Evolutionary conservation across 1,140 invertebrate species (phyloP), one percentile per base, ranked within the genome.

Genomic region (Formica selysi): DNA sequence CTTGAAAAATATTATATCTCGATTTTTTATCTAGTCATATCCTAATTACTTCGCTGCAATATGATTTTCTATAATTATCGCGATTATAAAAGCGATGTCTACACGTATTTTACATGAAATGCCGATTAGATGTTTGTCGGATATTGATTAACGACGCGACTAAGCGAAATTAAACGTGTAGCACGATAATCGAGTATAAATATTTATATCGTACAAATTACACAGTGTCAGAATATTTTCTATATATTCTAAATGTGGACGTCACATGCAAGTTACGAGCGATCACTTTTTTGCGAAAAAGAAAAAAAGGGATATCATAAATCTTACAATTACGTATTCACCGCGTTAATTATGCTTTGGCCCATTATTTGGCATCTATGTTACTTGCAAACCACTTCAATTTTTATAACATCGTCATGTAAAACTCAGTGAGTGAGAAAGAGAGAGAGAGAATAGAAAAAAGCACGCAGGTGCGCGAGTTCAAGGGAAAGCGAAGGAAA

Each of bases 121-220:
- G 22, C 8, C 41, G n/a, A 32, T 19, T 41, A 41, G 7, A 26
- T 61, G 13, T 76, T 44, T 76, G 19, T 64, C 38, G 26, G 3
- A 51, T 10, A n/a, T n/a, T 78, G 13, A 65, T 65, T 78, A 65
- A 48, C 8, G 11, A 2, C 16, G 32, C 10, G 13, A 44, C 16
- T 8, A 5, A 64, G 41, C 19, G 1, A 44, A 48, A 5, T 13
- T 64, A 48, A 36, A 16, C 11, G 29, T 29, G 13, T 7, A 22
- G 16, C 59, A 3, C 59, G 41, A 48, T 48, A 64, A 74, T 38
- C 59, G 38, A 41, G n/a, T 26, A 74, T 76, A 19, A 76, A 76
- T 76, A 76, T 76, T 76, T 41, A 76, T 61, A 76, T 41, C n/a
- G 51, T 3, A 38, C n/a, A 59, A 59, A 51, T 59, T 59, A 22